These are phyloP conservation scores for Stenchaetothrips biformis DNA, from an alignment of 2,888 invertebrate genomes.

Conservation along the genomic window DNA sequence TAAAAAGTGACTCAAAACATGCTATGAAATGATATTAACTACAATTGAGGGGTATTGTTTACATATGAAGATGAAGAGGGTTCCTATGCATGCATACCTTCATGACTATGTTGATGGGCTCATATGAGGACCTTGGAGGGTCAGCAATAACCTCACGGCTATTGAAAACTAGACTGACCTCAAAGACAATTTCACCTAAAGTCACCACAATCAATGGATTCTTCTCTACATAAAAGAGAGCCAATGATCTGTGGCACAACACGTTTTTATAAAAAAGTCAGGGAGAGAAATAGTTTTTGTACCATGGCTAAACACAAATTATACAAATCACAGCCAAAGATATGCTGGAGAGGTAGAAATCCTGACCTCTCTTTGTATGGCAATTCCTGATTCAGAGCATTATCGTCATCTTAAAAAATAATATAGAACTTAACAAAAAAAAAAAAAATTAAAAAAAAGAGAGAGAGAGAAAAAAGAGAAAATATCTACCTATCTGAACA, in stretches of 20 bases:
- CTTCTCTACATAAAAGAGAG: neutral
- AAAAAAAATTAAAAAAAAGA: neutral
- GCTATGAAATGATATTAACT: neutral
- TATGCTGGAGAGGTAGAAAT: conserved; percentile 9
- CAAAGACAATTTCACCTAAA: neutral
- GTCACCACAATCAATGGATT: neutral
- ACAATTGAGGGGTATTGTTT: neutral
- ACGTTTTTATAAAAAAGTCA: conserved; percentile 8
- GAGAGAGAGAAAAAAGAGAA: neutral
- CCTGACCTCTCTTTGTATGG: conserved; percentile 5
- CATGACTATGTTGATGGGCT: neutral
- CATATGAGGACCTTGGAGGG: neutral
- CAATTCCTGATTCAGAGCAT: neutral
- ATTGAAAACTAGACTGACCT: neutral
- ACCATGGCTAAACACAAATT: conserved; percentile 21
- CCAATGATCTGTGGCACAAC: conserved; percentile 4
- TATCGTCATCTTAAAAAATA: neutral
- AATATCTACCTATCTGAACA: neutral
- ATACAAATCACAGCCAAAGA: conserved; percentile 21
- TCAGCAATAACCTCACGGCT: neutral
- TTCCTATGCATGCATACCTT: neutral
- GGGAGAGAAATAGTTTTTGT: conserved; percentile 19
- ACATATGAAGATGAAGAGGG: neutral
- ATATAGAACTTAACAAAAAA: neutral
- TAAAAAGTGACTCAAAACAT: neutral